These are phyloP conservation scores for Nasonovia ribisnigri DNA, from an alignment of 2,888 invertebrate genomes.

Conservation along the genomic window DNA sequence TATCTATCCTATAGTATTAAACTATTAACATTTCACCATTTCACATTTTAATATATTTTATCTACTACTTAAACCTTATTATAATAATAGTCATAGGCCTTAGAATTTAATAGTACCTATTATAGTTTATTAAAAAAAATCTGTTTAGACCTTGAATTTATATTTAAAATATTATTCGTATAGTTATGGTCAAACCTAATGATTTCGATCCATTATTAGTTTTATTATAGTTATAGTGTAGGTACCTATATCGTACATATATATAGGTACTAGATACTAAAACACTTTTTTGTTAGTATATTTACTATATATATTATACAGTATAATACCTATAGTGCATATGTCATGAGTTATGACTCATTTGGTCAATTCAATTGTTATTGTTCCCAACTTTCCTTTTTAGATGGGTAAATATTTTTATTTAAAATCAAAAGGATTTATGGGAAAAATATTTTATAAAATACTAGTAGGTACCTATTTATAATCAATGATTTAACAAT, in stretches of 20 bases:
- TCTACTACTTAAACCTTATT: background rate
- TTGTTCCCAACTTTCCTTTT: background rate
- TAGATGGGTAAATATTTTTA: background rate
- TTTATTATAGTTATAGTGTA: background rate
- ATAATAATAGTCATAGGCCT: background rate
- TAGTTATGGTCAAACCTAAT: background rate
- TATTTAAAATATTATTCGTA: background rate
- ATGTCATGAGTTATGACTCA: conserved; percentile 1
- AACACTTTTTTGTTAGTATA: background rate
- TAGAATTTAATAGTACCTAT: background rate
- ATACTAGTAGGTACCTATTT: background rate
- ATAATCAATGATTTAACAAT: background rate
- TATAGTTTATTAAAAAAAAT: background rate
- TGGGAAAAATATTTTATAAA: background rate
- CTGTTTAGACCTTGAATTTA: background rate
- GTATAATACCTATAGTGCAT: background rate
- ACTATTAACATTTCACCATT: background rate
- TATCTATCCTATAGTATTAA: background rate
- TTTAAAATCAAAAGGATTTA: background rate
- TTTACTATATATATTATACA: background rate
- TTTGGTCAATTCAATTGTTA: background rate
- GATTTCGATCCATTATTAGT: background rate
- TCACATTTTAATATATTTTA: background rate
- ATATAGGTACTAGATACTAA: background rate
- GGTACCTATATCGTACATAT: background rate